phyloP scores from a whole-genome alignment of 2,113 vertebrate species.

The Myiopsitta monachus region DNA sequence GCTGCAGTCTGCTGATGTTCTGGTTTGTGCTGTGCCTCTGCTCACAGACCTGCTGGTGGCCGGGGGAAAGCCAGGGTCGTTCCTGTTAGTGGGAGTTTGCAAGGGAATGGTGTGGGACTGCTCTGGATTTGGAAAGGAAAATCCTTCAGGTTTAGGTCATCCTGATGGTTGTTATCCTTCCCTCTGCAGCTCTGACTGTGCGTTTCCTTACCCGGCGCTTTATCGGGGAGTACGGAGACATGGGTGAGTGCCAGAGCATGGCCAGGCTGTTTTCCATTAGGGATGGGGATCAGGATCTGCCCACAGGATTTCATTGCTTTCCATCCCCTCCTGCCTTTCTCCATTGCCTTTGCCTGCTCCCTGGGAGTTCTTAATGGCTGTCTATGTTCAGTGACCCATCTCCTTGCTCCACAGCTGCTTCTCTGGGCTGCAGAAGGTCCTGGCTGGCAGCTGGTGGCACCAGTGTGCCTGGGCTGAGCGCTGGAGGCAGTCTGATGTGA shows the following conservation, averaged over 20 bases:
- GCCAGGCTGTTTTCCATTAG: not conserved
- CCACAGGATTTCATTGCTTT: not conserved
- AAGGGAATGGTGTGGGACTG: not conserved
- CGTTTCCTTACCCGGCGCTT: conserved; percentile 87
- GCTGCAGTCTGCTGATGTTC: not conserved
- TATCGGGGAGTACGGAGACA: conserved; percentile 88
- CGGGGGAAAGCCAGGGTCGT: not conserved
- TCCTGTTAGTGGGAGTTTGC: not conserved
- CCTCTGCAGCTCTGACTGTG: conserved; percentile 80
- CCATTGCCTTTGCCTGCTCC: not conserved
- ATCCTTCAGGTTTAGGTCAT: not conserved
- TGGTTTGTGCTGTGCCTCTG: not conserved
- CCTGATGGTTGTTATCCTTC: not conserved
- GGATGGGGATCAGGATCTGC: not conserved
- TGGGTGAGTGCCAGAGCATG: conserved; percentile 71
- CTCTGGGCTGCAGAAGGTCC: not conserved
- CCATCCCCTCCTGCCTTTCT: not conserved
- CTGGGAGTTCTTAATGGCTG: rapidly evolving
- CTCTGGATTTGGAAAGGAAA: not conserved
- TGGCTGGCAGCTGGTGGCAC: not conserved
- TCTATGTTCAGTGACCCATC: not conserved
- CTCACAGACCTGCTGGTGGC: not conserved
- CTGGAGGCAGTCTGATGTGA: not conserved
- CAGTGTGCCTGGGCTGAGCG: not conserved
- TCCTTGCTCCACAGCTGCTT: not conserved